Base-by-base conservation (phyloP, 2,888 invertebrate species). In the Chelonus formosanus region DNA sequence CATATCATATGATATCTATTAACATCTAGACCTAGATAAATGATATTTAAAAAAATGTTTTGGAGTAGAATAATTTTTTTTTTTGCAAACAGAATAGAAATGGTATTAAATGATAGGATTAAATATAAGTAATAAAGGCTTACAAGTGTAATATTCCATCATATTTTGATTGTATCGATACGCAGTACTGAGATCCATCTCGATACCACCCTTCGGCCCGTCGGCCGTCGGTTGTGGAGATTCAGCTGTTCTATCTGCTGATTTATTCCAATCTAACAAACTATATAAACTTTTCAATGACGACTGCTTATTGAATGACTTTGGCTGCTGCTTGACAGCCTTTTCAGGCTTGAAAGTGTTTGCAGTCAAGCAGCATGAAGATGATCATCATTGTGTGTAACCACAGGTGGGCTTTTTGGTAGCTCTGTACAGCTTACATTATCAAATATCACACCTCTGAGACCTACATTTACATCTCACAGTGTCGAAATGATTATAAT, bases 141-240 rank as follows among this genome's bases (percentile, higher is more conserved):
- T 90, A 95, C 95, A 97, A 85, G 97, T 96, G 84, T 97, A 97
- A 87, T 97, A 97, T 89, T 97, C 97, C 97, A 97, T 96, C 96
- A 97, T 96, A 86, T 96, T 96, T 84, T 96, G 96, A 86, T 96
- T 97, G 89, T 96, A 96, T 80, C 96, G 90, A 86, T 96, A 96
- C 79, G 96, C 95, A 82, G 95, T 95, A 83, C 94, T 93, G 80
- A 96, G 90, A 87, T 96, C 96, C 91, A 96, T 94, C 70, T 75
- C 77, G 65, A 58, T 47, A 59, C 45, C 53, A 62, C 55, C 67
- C 64, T 54, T 45, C 43, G 70, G 68, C 75, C 80, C 79, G 79
- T 77, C 78, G 80, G 79, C 78, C 79, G 80, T 78, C 79, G 81
- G 76, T 74, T 77, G 69, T 76, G 73, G 71, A 73, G 76, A 75